A percentile compares a stretch with the other conserved stretches of the same genome.
Evolutionary conservation across 2,888 invertebrate species (phyloP).

Genomic region (Prosopocoilus inquinatus): DNA sequence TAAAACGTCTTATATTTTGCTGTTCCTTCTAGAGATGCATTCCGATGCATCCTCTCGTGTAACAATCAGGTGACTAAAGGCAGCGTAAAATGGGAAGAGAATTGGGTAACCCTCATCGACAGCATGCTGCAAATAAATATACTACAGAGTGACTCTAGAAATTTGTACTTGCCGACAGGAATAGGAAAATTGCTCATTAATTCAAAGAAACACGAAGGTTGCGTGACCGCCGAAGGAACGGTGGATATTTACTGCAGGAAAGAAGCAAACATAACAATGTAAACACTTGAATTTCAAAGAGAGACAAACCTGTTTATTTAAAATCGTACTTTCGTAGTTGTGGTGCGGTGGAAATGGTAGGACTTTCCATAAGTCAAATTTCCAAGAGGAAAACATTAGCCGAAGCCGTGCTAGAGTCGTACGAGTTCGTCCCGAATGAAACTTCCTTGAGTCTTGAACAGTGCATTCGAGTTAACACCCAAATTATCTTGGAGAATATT

Average conservation of each 20-base stretch:
- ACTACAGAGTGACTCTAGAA: slow-evolving; percentile 63
- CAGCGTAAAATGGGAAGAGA: slow-evolving; percentile 68
- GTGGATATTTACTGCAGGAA: too few species aligned
- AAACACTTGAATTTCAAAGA: too few species aligned
- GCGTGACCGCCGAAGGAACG: too few species aligned
- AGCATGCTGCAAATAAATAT: slow-evolving; percentile 83
- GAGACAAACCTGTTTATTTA: too few species aligned
- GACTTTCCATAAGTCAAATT: slow-evolving; percentile 74
- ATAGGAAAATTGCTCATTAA: slow-evolving; percentile 24
- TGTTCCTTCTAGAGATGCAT: slow-evolving; percentile 29
- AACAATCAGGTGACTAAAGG: slow-evolving; percentile 48
- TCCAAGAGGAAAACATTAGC: slow-evolving; percentile 66
- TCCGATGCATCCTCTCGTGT: slow-evolving; percentile 30
- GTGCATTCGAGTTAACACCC: slow-evolving; percentile 62
- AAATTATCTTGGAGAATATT: slow-evolving; percentile 71
- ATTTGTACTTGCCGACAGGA: slow-evolving; percentile 67
- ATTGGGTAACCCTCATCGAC: slow-evolving; percentile 88
- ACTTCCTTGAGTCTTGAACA: slow-evolving; percentile 29
- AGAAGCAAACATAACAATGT: too few species aligned
- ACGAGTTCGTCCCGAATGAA: slow-evolving; percentile 67
- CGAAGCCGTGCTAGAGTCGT: slow-evolving; percentile 73
- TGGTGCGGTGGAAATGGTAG: slow-evolving; percentile 64
- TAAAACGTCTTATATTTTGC: background rate
- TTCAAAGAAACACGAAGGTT: slow-evolving; percentile 17
- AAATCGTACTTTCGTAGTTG: slow-evolving; percentile 33